Evolutionary conservation across 1,140 invertebrate genomes (phyloP), one percentile per base, ranked within the genome.

Genomic region (Drosophila guanche): DNA sequence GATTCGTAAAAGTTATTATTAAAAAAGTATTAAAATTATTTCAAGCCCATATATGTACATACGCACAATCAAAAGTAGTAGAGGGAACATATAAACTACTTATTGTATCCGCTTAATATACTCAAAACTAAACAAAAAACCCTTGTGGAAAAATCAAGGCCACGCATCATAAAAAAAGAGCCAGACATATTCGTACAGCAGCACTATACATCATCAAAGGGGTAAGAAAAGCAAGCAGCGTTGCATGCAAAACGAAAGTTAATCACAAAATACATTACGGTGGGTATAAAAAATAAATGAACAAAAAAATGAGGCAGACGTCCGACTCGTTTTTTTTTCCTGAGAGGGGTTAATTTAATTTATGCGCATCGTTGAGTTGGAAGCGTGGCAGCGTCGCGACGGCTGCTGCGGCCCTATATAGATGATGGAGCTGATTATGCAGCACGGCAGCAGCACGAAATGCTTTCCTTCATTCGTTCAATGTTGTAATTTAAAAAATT

Each of bases 211-310:
- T 37, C 10, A 46, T 27, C n/a, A 68, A 57, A 76, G 14, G 53
- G 51, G 52, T 62, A 59, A 59, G 45, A 61, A 45, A 63, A 56
- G 47, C 48, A 54, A 77, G 59, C 59, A 85, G 55, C 50, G 53
- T 80, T 54, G 79, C 83, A 90, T 83, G 81, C 86, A 86, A 86
- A 90, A 72, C 78, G 72, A 88, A 86, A 90, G 86, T 86, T 90
- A 90, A 89, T 89, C 85, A 89, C 81, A 76, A 89, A 89, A 86
- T 86, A 86, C 69, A 86, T 88, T 88, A 86, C 74, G 74, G 73
- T 66, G 47, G 70, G 52, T 63, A 76, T 61, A 72, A 70, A 74
- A 84, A 89, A 73, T 85, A 85, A 65, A 85, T 78, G 65, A 74
- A 63, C 55, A 78, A 53, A 79, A 81, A 86, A 86, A 89, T 76